Conservation (phyloP, 2,888 invertebrate species). For the Norana najaformis region DNA sequence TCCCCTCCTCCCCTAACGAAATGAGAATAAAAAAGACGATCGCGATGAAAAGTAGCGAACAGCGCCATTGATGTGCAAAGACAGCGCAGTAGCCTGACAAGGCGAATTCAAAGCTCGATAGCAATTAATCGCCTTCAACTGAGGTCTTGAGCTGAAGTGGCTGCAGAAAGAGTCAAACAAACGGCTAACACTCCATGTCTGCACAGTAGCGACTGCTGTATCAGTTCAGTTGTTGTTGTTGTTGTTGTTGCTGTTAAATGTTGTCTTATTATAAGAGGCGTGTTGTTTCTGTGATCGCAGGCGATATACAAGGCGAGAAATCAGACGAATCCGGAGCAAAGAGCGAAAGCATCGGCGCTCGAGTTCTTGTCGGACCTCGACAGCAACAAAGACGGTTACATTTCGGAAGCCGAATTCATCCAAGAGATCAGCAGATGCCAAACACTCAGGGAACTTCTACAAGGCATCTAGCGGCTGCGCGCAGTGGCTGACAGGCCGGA, state of each 20-base stretch:
- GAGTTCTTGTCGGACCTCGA: constrained; percentile 16
- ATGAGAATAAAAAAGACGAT: too few species aligned
- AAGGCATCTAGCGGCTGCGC: background rate
- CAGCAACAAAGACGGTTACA: constrained; percentile 26
- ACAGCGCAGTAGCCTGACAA: background rate
- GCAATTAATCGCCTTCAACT: background rate
- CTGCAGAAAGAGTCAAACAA: background rate
- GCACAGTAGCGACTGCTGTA: background rate
- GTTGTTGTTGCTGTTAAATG: background rate
- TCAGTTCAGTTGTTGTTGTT: background rate
- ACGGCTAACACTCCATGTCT: too few species aligned
- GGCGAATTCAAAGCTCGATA: background rate
- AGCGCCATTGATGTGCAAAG: background rate
- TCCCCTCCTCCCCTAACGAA: too few species aligned
- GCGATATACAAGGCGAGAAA: constrained; percentile 35
- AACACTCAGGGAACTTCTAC: constrained; percentile 23
- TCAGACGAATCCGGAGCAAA: constrained; percentile 7
- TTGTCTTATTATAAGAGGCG: background rate
- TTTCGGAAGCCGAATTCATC: constrained; percentile 32
- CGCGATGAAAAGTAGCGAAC: background rate
- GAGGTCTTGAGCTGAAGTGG: background rate
- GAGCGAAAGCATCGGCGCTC: constrained; percentile 21
- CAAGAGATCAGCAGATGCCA: constrained; percentile 19
- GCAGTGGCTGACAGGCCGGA: too few species aligned
- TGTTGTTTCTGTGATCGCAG: background rate